phyloP scores from a whole-genome alignment of 2,113 vertebrate genomes.

The Phodopus roborovskii region DNA sequence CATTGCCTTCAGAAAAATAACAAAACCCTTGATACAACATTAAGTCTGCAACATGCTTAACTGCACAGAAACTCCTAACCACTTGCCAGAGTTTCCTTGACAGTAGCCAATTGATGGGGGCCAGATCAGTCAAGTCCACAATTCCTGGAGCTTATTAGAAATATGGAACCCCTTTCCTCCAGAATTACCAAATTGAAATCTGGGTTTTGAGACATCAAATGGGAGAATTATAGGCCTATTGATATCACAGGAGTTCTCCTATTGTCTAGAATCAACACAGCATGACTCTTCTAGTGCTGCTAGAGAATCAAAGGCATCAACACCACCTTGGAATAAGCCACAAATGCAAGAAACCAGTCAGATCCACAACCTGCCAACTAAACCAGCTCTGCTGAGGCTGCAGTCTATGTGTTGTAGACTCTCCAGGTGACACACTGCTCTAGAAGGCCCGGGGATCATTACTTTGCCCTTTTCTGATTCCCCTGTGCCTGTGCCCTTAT shows the following conservation, averaged over 20 bases:
- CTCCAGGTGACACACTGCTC: background rate
- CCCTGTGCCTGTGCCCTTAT: background rate
- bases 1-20: background rate
- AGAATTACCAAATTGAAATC: background rate
- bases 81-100: background rate
- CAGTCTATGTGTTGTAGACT: background rate
- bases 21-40: background rate
- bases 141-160: background rate
- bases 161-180: background rate
- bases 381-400: background rate
- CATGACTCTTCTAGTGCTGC: background rate
- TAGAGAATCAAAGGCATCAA: background rate
- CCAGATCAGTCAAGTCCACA: background rate
- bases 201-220: background rate
- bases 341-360: background rate
- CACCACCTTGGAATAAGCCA: background rate
- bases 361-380: too few relatives aligned
- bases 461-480: background rate
- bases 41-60: background rate
- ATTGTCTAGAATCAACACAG: background rate
- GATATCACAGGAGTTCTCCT: background rate
- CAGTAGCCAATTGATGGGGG: background rate
- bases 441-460: background rate
- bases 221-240: background rate
- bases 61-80: background rate